Evolutionary conservation across 2,797 vertebrate genomes (phyloP).

Genomic region (Kryptolebias ocellatus): DNA sequence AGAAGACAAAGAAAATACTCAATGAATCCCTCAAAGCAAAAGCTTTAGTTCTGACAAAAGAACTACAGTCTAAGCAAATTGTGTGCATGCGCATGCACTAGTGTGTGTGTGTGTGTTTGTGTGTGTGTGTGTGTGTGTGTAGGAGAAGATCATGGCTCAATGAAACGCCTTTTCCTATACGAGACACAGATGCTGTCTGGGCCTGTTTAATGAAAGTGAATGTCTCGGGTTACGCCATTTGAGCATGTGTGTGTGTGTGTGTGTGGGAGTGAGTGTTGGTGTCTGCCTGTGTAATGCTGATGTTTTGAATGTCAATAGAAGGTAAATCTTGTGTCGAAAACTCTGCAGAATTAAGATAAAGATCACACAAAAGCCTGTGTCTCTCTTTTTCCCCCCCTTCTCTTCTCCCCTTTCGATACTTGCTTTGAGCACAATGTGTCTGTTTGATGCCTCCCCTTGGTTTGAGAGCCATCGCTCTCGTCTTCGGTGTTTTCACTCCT

Average conservation of each 20-base stretch:
- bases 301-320: slow-evolving; percentile 84
- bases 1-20: slow-evolving; percentile 47
- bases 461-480: slow-evolving; percentile 54
- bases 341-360: slow-evolving; percentile 82
- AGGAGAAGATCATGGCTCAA: slow-evolving; percentile 63
- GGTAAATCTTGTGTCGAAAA: slow-evolving; percentile 79
- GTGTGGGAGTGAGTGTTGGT: slow-evolving; percentile 19
- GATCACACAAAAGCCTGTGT: slow-evolving; percentile 77
- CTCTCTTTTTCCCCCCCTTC: slow-evolving; percentile 43
- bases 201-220: slow-evolving; percentile 77
- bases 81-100: slow-evolving; percentile 1
- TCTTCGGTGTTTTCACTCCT: slow-evolving; percentile 56
- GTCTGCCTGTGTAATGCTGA: slow-evolving; percentile 45
- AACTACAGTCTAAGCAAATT: slow-evolving; percentile 44
- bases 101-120: neutral
- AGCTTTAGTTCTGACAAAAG: slow-evolving; percentile 52
- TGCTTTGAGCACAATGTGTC: slow-evolving; percentile 56
- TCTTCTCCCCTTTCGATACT: slow-evolving; percentile 51
- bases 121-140: slow-evolving; percentile 3
- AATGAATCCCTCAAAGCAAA: slow-evolving; percentile 43
- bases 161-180: slow-evolving; percentile 66
- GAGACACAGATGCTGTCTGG: slow-evolving; percentile 74
- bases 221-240: slow-evolving; percentile 75
- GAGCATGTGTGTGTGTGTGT: slow-evolving; percentile 36
- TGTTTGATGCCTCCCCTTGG: slow-evolving; percentile 60